phyloP scores from a whole-genome alignment of 2,113 vertebrate species.

The Poicephalus meyeri region DNA sequence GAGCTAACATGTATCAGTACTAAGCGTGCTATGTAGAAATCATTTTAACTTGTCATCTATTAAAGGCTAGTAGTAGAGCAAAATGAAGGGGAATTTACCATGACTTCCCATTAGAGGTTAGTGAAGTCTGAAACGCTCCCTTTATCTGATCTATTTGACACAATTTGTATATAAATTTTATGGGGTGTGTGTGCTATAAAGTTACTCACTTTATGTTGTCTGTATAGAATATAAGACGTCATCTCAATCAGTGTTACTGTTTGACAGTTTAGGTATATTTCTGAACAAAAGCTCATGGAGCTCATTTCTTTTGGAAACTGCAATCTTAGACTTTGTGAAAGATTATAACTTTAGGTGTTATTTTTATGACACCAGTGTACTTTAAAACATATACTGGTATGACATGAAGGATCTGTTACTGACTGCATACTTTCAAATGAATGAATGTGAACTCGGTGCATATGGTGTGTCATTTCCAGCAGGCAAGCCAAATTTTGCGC shows the following conservation, averaged over 20 bases:
- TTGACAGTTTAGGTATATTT: neutral
- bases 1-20: neutral
- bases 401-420: neutral
- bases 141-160: neutral
- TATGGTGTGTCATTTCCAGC: neutral
- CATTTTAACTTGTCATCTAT: neutral
- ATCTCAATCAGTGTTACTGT: neutral
- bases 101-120: neutral
- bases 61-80: neutral
- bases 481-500: neutral
- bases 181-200: neutral
- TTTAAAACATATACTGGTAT: neutral
- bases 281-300: neutral
- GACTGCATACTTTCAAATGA: neutral
- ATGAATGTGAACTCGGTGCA: neutral
- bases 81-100: neutral
- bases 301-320: neutral
- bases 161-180: neutral
- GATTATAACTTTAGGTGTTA: neutral
- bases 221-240: neutral
- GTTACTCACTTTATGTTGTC: neutral
- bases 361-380: rapidly evolving
- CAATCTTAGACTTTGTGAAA: neutral
- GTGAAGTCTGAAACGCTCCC: neutral
- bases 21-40: neutral